Base-by-base conservation (phyloP, 2,888 invertebrate species). In the Proisotoma minuta region DNA sequence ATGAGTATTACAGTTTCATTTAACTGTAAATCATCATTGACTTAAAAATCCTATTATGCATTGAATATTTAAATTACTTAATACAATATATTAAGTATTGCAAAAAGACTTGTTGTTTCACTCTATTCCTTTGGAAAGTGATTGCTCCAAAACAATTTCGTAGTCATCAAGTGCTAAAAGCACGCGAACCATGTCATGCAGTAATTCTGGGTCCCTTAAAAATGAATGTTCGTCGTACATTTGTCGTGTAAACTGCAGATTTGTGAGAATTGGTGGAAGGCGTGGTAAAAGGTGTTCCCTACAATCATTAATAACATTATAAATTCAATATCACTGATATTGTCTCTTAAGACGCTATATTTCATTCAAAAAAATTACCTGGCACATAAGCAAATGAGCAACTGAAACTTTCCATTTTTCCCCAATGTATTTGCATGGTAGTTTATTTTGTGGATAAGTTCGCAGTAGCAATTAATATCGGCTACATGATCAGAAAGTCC, bases 211-310 rank as follows among this genome's bases (percentile, higher is more conserved):
- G 75, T 91, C 91, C 60, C 97, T 85, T 65, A 99, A 81, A 78
- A 99, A 98, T 58, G 97, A 95, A 74, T 88, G 87, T 76, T 97
- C 96, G 77, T 97, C 97, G 77, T 94, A 99, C 92, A 98, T 91
- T 76, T 94, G 93, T 10, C 76, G 75, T 0, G 96, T 94, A 3
- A 92, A 88, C 66, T 92, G 88, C 20, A 92, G 89, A 75, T 87
- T 82, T 1, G 95, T 88, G 85, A 98, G 89, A 52, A 93, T 89
- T n/a, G 87, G 85, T 59, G 98, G 81, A 85, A 96, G 90, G 60
- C 91, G 86, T 76, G 95, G 91, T 57, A 99, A 82, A 77, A 91
- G 83, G 78, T 91, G 91, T 77, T 92, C 91, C 75, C 92, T 92
- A 78, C 60, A 79, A 79, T 20, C 24, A 23, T 3, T 8, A 48